Conservation (phyloP, 2,113 vertebrate species). For the Prolemur simus region DNA sequence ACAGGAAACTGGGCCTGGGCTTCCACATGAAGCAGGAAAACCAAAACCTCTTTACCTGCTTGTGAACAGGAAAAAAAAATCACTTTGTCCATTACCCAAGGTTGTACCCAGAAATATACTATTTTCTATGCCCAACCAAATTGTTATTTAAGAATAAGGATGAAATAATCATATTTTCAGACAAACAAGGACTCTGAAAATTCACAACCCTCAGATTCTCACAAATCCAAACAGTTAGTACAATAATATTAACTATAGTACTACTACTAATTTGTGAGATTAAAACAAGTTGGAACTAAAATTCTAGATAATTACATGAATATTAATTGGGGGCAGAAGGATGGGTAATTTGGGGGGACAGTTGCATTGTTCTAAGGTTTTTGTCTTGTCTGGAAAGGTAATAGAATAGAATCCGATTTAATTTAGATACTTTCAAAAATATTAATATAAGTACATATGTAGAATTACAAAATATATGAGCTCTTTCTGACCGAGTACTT, state of each 20-base stretch:
- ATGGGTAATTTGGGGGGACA: not conserved
- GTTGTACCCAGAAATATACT: not conserved
- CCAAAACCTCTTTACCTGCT: not conserved
- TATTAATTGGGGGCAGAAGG: not conserved
- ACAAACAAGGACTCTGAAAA: not conserved
- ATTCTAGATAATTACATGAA: not conserved
- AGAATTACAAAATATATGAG: not conserved
- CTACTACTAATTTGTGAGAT: not conserved
- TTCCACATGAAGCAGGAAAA: not conserved
- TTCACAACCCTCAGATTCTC: not conserved
- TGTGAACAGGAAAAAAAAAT: not conserved
- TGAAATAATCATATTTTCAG: conserved; percentile 34
- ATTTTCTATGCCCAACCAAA: not conserved
- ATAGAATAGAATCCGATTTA: not conserved
- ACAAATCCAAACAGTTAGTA: not conserved
- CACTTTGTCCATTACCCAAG: not conserved
- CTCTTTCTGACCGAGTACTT: not conserved
- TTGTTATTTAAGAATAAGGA: not conserved
- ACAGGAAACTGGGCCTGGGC: not conserved
- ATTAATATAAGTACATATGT: not conserved
- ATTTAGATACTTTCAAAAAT: not conserved
- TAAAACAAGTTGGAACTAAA: conserved; percentile 13
- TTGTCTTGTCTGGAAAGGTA: not conserved
- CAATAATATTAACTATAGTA: not conserved
- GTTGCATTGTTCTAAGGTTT: not conserved